These are phyloP conservation scores for Microchrysa polita DNA, from an alignment of 2,888 invertebrate species.

Conservation along the genomic window DNA sequence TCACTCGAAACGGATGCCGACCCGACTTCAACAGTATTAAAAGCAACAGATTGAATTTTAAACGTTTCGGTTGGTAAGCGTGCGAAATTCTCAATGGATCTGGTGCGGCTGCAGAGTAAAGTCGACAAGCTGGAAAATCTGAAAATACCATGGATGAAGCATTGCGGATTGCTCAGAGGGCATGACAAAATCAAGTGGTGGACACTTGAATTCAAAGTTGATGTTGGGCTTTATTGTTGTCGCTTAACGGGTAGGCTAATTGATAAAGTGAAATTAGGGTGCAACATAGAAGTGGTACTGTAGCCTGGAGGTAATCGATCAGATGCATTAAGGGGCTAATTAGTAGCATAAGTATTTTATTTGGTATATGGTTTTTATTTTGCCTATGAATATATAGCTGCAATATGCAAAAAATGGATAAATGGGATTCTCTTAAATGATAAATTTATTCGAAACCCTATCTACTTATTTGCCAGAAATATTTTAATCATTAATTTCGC, in stretches of 20 bases:
- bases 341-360: no score
- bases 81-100: conserved; percentile 9
- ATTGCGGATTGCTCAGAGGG: neutral
- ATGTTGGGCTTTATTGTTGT: neutral
- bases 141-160: neutral
- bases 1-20: conserved; percentile 20
- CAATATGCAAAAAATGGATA: no score
- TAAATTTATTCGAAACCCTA: neutral
- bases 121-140: neutral
- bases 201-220: conserved; percentile 32
- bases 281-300: neutral
- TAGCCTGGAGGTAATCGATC: neutral
- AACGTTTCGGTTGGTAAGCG: conserved; percentile 34
- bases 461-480: conserved; percentile 36
- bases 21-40: neutral
- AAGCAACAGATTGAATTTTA: conserved; percentile 41
- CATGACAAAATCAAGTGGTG: conserved; percentile 16
- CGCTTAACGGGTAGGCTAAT: conserved; percentile 18
- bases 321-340: neutral
- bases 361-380: no score
- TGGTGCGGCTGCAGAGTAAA: neutral
- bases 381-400: no score
- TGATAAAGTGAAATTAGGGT: conserved; percentile 1
- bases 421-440: no score
- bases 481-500: conserved; percentile 32